Evolutionary conservation across 1,140 invertebrate species (phyloP), one percentile per base, ranked within the genome.

Genomic region (Paracyclopina nana): DNA sequence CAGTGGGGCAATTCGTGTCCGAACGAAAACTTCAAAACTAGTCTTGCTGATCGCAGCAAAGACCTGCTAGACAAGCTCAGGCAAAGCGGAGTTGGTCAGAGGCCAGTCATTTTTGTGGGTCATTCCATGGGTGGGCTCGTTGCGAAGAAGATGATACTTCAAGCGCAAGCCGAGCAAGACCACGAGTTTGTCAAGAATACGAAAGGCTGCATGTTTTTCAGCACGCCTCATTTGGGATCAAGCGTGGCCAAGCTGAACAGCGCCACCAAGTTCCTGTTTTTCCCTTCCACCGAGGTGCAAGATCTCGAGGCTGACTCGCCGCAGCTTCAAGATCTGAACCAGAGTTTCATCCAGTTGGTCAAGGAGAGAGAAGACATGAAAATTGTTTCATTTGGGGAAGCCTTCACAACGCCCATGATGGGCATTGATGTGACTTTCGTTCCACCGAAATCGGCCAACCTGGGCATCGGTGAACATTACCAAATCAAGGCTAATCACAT

Each of bases 81-180:
- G 11, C 38, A 42, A 16, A 20, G 31, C 12, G 50, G 50, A 22
- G 40, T 52, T 11, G 50, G 50, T 11, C 12, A 46, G 14, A 9
- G 38, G 14, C 38, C 22, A 5, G 50, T 52, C 22, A 52, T 52
- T 12, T 45, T 52, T 14, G 50, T 45, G 2, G 50, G 50, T 18
- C 50, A 52, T 29, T 46, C 31, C 40, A 52, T 52, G 50, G 50
- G 50, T 25, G 50, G 50, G 4, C 18, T 52, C 16, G 43, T 52
- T 20, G 40, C 43, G 20, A 52, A 52, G 50, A 52, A 52, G 26
- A 52, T 52, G 50, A 9, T 52, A 11, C 12, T 28, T 2, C n/a
- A 12, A 4, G 50, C 50, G 16, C 18, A 44, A 12, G 22, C 16
- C 12, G 38, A 46, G n/a, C 24, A 52, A 44, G 31, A 46, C 20